Evolutionary conservation across 1,140 invertebrate genomes (phyloP).

Genomic region (Lamellibrachia luymesi): DNA sequence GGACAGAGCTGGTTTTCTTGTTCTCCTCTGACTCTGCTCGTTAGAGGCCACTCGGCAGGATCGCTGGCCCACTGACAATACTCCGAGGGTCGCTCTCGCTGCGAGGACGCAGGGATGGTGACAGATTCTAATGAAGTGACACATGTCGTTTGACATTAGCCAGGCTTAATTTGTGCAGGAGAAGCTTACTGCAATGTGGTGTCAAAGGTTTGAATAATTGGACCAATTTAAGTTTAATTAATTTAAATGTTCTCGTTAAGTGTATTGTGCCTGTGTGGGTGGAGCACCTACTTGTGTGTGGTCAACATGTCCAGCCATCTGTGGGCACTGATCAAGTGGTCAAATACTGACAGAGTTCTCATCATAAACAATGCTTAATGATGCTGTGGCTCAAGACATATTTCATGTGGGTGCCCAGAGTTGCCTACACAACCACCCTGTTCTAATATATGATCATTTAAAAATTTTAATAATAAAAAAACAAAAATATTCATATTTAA

Average conservation of each 20-base stretch:
- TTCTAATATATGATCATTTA: no score
- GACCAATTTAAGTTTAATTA: slow-evolving; percentile 6
- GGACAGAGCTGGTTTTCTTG: background rate
- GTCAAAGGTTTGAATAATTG: background rate
- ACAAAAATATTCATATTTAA: background rate
- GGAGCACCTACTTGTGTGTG: background rate
- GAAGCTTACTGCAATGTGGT: background rate
- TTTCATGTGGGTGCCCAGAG: no score
- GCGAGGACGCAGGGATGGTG: background rate
- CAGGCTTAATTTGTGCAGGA: background rate
- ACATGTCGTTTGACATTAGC: background rate
- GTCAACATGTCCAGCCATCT: background rate
- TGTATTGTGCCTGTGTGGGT: background rate
- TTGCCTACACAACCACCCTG: no score
- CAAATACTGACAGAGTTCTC: background rate
- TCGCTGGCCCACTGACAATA: background rate
- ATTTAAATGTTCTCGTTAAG: background rate
- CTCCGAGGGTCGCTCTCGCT: background rate
- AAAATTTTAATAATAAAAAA: background rate
- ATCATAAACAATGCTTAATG: slow-evolving; percentile 1
- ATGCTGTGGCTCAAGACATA: background rate
- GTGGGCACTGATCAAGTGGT: background rate
- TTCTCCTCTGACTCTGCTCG: background rate
- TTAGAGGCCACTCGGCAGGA: background rate
- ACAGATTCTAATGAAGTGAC: background rate